These are phyloP conservation scores for Acleris laterana DNA, from an alignment of 2,888 invertebrate species.

Conservation along the genomic window DNA sequence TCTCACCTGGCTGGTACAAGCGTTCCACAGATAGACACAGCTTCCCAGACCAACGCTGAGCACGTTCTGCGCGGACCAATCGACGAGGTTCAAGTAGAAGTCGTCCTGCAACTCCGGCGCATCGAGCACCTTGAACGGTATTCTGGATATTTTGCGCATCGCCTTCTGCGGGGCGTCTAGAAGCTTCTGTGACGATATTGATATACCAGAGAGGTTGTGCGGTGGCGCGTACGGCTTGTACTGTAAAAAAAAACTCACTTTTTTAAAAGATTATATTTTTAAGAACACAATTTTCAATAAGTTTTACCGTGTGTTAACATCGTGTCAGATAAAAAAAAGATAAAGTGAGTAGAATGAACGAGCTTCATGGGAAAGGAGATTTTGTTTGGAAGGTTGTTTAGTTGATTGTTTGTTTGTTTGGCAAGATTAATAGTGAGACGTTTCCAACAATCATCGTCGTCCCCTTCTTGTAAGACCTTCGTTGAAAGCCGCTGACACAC, in stretches of 20 bases:
- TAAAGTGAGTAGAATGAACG: too few species aligned
- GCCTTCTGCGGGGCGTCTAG: conserved; percentile 98
- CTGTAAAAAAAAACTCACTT: conserved; percentile 72
- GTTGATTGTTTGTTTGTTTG: too few species aligned
- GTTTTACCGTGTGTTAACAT: too few species aligned
- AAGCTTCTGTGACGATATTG: conserved; percentile 96
- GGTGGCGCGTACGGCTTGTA: conserved; percentile 93
- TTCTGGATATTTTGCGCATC: conserved; percentile 98
- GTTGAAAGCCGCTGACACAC: too few species aligned
- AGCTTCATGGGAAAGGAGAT: too few species aligned
- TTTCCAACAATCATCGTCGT: too few species aligned
- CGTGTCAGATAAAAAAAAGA: too few species aligned
- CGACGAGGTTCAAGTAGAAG: conserved; percentile 99
- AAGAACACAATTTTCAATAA: too few species aligned
- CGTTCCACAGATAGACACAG: conserved; percentile 99
- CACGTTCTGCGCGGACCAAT: conserved; percentile 99
- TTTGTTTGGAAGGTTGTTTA: too few species aligned
- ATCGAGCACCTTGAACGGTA: conserved; percentile 98
- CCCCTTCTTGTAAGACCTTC: too few species aligned
- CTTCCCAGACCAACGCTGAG: conserved; percentile 98
- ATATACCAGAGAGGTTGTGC: conserved; percentile 97
- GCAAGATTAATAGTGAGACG: too few species aligned
- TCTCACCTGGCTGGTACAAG: conserved; percentile 96
- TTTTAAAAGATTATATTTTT: too few species aligned
- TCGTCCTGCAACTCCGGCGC: conserved; percentile 99